Percentiles rank a stretch among this genome's conserved stretches.
These are phyloP conservation scores for Rhinatrema bivittatum DNA, from an alignment of 2,797 vertebrate genomes.

Conservation along the genomic window DNA sequence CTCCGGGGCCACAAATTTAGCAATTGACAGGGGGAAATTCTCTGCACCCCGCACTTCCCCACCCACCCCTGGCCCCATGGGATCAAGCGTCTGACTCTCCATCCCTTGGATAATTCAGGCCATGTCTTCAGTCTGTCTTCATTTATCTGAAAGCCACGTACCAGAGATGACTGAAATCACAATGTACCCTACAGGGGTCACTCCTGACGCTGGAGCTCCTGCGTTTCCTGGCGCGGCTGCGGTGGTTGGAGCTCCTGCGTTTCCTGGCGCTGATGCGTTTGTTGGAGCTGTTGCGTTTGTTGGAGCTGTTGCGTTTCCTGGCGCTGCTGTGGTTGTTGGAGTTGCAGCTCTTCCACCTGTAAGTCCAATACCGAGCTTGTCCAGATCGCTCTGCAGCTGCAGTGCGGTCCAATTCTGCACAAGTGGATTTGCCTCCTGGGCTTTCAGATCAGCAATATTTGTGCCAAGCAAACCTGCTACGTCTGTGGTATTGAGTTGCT, in stretches of 20 bases:
- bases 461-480: conserved; percentile 41
- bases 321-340: neutral
- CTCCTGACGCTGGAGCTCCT: neutral
- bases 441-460: conserved; percentile 35
- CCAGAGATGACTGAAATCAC: too few relatives aligned
- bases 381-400: conserved; percentile 30
- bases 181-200: too few relatives aligned
- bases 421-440: conserved; percentile 13
- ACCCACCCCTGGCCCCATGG: too few relatives aligned
- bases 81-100: too few relatives aligned
- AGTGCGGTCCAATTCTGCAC: conserved; percentile 35
- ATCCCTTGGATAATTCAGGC: too few relatives aligned
- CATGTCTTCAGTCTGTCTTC: too few relatives aligned
- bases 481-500: conserved; percentile 30
- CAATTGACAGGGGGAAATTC: too few relatives aligned
- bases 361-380: conserved; percentile 26
- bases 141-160: too few relatives aligned
- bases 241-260: neutral
- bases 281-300: neutral
- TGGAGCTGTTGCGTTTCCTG: neutral
- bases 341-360: neutral
- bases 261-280: neutral
- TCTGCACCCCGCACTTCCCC: too few relatives aligned
- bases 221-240: neutral
- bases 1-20: too few relatives aligned